These are phyloP conservation scores for Coreius guichenoti DNA, from an alignment of 2,797 vertebrate species.

Conservation along the genomic window DNA sequence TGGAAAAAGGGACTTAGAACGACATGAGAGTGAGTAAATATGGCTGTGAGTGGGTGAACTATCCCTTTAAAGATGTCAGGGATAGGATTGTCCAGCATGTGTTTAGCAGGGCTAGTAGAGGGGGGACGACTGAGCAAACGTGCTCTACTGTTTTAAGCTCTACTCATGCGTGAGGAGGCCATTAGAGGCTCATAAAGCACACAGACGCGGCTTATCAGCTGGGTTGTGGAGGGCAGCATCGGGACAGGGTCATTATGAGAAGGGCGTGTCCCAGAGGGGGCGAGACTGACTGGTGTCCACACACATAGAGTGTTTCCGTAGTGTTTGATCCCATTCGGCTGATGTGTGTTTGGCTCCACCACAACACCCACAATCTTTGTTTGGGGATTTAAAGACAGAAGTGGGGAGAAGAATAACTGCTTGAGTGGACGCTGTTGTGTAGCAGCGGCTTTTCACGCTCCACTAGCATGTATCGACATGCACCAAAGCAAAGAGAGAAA, in stretches of 20 bases:
- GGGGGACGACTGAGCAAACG: constrained; percentile 12
- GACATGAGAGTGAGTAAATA: constrained; percentile 8
- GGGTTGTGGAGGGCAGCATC: constrained; percentile 2
- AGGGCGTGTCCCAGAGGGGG: not conserved
- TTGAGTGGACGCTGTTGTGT: constrained; percentile 43
- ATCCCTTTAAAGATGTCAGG: constrained; percentile 23
- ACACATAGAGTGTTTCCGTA: constrained; percentile 21
- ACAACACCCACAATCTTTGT: constrained; percentile 12
- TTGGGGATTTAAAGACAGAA: constrained; percentile 30
- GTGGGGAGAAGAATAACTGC: constrained; percentile 25
- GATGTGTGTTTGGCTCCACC: constrained; percentile 9
- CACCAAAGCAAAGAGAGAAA: constrained; percentile 39
- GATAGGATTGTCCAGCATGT: constrained; percentile 35
- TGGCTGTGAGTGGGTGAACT: constrained; percentile 3
- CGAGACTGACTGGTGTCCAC: constrained; percentile 12
- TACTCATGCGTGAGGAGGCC: constrained; percentile 34
- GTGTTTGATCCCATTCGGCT: constrained; percentile 18
- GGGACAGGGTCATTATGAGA: constrained; percentile 23
- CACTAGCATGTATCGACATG: constrained; percentile 43
- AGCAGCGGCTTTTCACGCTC: constrained; percentile 42
- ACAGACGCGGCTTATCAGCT: constrained; percentile 24
- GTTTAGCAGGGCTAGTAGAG: constrained; percentile 3
- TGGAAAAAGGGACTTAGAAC: not conserved
- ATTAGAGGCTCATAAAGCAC: constrained; percentile 37
- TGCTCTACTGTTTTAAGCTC: constrained; percentile 30